phyloP scores from a whole-genome alignment of 1,140 invertebrate genomes.

The Oppia nitens region DNA sequence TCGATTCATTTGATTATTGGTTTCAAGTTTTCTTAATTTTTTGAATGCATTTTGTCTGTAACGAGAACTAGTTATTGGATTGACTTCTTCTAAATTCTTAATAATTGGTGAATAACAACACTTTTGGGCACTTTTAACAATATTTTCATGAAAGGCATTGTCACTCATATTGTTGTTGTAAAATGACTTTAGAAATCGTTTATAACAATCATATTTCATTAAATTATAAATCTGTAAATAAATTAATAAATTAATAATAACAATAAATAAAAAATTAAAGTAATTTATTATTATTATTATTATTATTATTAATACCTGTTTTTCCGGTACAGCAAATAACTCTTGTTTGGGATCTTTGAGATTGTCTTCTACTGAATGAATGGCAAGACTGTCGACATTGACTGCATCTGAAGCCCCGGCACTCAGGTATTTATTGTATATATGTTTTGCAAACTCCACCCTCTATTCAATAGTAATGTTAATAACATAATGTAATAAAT shows the following conservation, averaged over 20 bases:
- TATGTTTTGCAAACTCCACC: not conserved
- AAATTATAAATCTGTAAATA: not conserved
- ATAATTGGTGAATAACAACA: too few relatives aligned
- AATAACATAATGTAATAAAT: too few relatives aligned
- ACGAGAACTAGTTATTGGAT: too few relatives aligned
- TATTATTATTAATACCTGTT: not conserved
- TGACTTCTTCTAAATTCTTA: too few relatives aligned
- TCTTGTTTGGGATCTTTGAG: not conserved
- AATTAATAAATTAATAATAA: not conserved
- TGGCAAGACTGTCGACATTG: not conserved
- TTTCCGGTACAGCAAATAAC: not conserved
- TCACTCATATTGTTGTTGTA: not conserved
- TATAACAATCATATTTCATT: not conserved
- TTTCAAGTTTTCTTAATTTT: too few relatives aligned
- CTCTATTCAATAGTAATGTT: too few relatives aligned
- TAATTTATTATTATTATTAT: not conserved
- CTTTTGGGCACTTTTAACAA: too few relatives aligned
- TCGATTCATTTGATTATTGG: too few relatives aligned
- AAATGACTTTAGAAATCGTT: not conserved
- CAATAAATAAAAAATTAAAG: not conserved
- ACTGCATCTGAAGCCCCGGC: not conserved
- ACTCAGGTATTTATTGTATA: constrained; percentile 2
- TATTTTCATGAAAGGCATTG: not conserved
- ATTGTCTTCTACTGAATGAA: not conserved
- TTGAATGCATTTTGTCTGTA: too few relatives aligned